Evolutionary conservation across 2,797 vertebrate genomes (phyloP).

Genomic region (Acipenser oxyrinchus): DNA sequence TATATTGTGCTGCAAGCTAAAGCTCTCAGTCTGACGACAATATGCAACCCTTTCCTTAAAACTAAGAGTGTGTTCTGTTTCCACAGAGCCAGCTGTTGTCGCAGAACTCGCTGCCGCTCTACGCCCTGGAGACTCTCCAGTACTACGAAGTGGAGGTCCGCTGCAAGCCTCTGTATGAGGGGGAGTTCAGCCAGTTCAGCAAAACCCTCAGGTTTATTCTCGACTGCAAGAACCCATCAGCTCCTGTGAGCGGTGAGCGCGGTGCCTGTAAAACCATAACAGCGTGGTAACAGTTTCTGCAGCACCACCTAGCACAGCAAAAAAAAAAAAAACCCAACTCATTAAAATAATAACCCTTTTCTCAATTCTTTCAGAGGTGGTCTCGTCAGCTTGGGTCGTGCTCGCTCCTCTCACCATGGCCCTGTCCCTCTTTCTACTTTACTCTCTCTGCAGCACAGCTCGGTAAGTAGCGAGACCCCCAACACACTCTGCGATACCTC

Average conservation of each 20-base stretch:
- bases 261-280: no score
- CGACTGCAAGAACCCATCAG: no score
- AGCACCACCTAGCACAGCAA: no score
- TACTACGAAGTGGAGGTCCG: conserved; percentile 6
- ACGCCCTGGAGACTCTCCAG: conserved; percentile 3
- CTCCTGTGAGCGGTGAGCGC: no score
- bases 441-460: conserved; percentile 1
- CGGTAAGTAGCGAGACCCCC: background rate
- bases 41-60: background rate
- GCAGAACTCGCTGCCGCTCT: background rate
- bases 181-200: conserved; percentile 9
- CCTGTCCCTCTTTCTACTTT: conserved; percentile 1
- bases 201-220: conserved; percentile 4
- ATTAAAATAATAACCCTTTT: no score
- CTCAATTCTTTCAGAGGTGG: no score
- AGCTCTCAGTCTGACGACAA: background rate
- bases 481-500: no score
- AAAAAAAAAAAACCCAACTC: no score
- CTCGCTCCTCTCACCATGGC: background rate
- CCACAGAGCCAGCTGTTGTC: background rate
- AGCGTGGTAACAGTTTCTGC: background rate
- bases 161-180: conserved; percentile 10
- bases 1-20: background rate
- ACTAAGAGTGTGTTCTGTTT: background rate
- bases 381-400: background rate